A percentile compares a stretch with the other conserved stretches of the same genome.
Conservation (phyloP, 2,888 invertebrate genomes). For the Drosophila koepferae region DNA sequence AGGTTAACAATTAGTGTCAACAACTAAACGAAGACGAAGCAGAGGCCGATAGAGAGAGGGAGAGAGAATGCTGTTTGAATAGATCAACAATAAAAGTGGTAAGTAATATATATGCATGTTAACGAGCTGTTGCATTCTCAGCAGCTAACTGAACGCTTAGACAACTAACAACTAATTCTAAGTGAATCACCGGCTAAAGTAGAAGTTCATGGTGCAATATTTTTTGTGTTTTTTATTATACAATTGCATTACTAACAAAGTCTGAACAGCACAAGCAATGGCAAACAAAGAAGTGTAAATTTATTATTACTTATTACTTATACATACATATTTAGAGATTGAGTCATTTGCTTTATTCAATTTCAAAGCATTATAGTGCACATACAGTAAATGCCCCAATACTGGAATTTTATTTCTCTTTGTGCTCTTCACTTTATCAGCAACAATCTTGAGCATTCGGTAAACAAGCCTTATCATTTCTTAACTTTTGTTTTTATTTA, state of each 20-base stretch:
- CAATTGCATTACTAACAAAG: background rate
- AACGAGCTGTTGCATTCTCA: background rate
- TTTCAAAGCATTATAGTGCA: background rate
- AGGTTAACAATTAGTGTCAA: slow-evolving; percentile 7
- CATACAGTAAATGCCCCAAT: background rate
- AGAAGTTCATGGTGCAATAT: background rate
- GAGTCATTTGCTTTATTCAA: background rate
- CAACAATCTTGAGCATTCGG: background rate
- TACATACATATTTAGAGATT: slow-evolving; percentile 1
- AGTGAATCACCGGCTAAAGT: slow-evolving; percentile 11
- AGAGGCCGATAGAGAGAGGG: background rate
- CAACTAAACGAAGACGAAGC: background rate
- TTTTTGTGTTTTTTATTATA: background rate
- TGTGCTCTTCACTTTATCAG: background rate
- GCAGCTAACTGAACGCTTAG: too few species aligned
- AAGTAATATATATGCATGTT: slow-evolving; percentile 30
- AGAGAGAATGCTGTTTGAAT: background rate
- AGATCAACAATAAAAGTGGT: slow-evolving; percentile 32
- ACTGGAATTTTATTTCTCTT: background rate
- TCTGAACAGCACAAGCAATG: background rate
- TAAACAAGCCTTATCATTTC: background rate
- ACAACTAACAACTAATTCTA: background rate
- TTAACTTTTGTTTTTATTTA: background rate
- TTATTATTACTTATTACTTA: background rate
- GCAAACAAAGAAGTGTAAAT: slow-evolving; percentile 20